Evolutionary conservation across 2,888 invertebrate species (phyloP).

Genomic region (Scaptomyza cyrtandrae): DNA sequence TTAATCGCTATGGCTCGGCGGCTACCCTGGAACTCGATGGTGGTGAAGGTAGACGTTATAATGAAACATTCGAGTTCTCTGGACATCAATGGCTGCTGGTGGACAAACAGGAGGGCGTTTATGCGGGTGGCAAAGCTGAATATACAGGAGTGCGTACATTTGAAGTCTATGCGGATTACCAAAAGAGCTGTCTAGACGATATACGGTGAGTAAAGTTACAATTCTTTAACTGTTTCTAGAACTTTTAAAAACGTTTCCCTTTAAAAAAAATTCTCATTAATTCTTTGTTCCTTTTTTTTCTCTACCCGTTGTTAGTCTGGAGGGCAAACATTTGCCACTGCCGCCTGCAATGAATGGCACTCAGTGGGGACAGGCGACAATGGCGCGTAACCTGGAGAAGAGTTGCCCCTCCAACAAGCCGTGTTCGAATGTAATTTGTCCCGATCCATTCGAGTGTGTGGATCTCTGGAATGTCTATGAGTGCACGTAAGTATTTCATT

Average conservation of each 20-base stretch:
- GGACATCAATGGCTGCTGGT: slow-evolving; percentile 97
- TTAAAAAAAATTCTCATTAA: background rate
- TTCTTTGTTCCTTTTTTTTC: background rate
- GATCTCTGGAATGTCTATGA: slow-evolving; percentile 99
- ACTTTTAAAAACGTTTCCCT: background rate
- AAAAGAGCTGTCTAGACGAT: slow-evolving; percentile 92
- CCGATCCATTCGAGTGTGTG: slow-evolving; percentile 96
- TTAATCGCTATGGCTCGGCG: slow-evolving; percentile 95
- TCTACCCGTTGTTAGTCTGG: slow-evolving; percentile 87
- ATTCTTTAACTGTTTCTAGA: background rate
- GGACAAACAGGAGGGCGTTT: slow-evolving; percentile 97
- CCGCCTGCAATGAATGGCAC: slow-evolving; percentile 98
- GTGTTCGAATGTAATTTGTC: slow-evolving; percentile 96
- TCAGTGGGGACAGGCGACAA: slow-evolving; percentile 97
- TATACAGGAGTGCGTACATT: slow-evolving; percentile 97
- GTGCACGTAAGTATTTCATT: slow-evolving; percentile 95
- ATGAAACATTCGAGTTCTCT: slow-evolving; percentile 95
- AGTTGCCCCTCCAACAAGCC: slow-evolving; percentile 98
- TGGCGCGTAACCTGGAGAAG: slow-evolving; percentile 95
- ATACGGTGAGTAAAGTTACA: slow-evolving; percentile 84
- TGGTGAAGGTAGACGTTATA: slow-evolving; percentile 96
- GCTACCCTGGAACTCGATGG: slow-evolving; percentile 97
- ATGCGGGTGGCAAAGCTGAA: slow-evolving; percentile 97
- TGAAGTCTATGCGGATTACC: slow-evolving; percentile 97
- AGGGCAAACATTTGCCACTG: slow-evolving; percentile 97